Evolutionary conservation across 2,113 vertebrate species (phyloP), one percentile per base, ranked within the genome.

Genomic region (Sceloporus undulatus): DNA sequence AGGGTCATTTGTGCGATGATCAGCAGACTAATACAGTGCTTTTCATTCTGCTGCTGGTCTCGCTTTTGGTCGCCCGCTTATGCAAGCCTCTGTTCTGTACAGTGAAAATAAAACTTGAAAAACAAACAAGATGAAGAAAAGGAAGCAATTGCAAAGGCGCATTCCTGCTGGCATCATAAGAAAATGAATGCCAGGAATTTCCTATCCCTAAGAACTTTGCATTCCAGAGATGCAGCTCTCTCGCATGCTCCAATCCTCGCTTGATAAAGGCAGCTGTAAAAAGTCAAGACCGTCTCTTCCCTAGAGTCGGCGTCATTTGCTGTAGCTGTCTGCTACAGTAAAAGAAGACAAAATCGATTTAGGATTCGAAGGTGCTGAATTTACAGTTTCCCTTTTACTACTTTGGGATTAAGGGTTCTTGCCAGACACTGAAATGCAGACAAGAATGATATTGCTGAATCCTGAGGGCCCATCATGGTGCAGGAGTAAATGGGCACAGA

Each of bases 171-270:
- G 0, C 74, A 86, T 89, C 42, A 0, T 89, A 87, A 87, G 87
- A 89, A 65, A 90, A 90, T 92, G 93, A 96, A 95, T 94, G 88
- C 68, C 34, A 94, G 92, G 93, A 94, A 95, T 96, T 95, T 95
- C 93, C 93, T 93, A 91, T 83, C 83, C 82, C 10, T 40, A 74
- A 94, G 90, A 84, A 91, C 23, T 85, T 91, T 90, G 91, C 92
- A 90, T 96, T 95, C 90, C 92, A 83, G 89, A 82, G 82, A 81
- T 0, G 2, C 73, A 62, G 14, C 3, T 62, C 83, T 62, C 83
- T 78, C 1, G 14, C 87, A 90, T 85, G 84, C 90, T 90, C 27
- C 4, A 86, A 88, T 77, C 68, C 38, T 23, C 25, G 23, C 10
- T 48, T 40, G 59, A 79, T 84, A 1, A 23, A 19, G 40, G n/a